Evolutionary conservation across 2,113 vertebrate genomes (phyloP), one percentile per base, ranked within the genome.

Genomic region (Falcunculus frontatus): DNA sequence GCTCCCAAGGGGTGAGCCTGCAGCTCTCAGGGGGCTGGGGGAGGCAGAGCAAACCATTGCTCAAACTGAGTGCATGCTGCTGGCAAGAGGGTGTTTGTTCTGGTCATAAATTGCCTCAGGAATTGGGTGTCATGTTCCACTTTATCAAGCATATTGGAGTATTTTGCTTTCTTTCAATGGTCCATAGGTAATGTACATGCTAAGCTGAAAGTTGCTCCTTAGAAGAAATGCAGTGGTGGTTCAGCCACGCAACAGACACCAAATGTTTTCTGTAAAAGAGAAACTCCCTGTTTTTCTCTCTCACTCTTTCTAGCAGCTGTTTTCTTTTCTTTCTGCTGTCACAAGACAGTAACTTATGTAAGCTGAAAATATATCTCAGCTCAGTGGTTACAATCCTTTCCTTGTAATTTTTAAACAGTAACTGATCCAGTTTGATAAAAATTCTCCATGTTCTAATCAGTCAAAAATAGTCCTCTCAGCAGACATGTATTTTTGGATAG

Each of bases 261-360:
- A 65, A 55, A 35, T 47, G 13, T 44, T 87, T 60, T 37, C 19
- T 75, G 29, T 20, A 80, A 68, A 80, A 82, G 81, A 29, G 7
- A 53, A 80, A 30, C 2, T 52, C 53, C 21, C 32, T 52, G 14
- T 1, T 50, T 52, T 59, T 62, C 73, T 47, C 30, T 72, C 53
- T 94, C 57, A n/a, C 41, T 77, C 37, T 94, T 96, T 94, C 57
- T 64, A 92, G 29, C 91, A 84, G 75, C 79, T 93, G 32, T 37
- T 89, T 63, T 33, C 3, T n/a, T 52, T 83, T 56, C 55, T 83
- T 86, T 80, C 59, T 94, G 25, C 30, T 84, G 52, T 81, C 80
- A 65, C 16, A 93, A 77, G 44, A 69, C 55, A 92, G 11, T 41
- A 75, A 91, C 60, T 90, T 57, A 27, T 39, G 68, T 33, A 77